Percentiles rank a stretch among this genome's conserved stretches.
Evolutionary conservation across 2,888 invertebrate species (phyloP).

Genomic region (Euclidia mi): DNA sequence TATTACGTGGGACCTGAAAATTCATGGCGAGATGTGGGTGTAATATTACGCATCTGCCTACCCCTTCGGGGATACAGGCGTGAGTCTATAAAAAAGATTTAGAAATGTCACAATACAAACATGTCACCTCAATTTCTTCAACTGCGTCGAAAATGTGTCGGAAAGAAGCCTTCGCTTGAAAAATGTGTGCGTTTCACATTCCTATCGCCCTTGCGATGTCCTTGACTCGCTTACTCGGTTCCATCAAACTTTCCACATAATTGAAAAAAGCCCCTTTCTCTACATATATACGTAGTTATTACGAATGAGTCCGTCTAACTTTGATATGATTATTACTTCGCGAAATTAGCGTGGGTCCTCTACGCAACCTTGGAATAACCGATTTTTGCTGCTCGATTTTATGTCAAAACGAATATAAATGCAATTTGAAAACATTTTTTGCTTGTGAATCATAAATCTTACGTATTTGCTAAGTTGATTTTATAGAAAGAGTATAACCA

Average conservation of each 20-base stretch:
- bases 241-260: constrained; percentile 33
- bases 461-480: no score
- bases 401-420: background rate
- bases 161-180: background rate
- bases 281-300: constrained; percentile 17
- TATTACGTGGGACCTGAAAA: no score
- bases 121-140: no score
- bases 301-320: constrained; percentile 19
- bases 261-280: constrained; percentile 14
- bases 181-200: constrained; percentile 22
- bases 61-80: no score
- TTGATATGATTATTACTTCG: constrained; percentile 34
- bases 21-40: no score
- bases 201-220: constrained; percentile 52
- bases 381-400: background rate
- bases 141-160: background rate
- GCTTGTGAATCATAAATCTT: no score
- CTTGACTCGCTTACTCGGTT: constrained; percentile 54
- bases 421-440: no score
- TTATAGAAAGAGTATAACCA: no score
- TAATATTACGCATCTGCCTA: no score
- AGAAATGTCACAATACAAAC: no score
- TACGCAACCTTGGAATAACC: constrained; percentile 23
- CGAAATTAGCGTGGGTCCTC: constrained; percentile 22
- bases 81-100: no score